phyloP scores from a whole-genome alignment of 2,888 invertebrate genomes.

The Timema podura region DNA sequence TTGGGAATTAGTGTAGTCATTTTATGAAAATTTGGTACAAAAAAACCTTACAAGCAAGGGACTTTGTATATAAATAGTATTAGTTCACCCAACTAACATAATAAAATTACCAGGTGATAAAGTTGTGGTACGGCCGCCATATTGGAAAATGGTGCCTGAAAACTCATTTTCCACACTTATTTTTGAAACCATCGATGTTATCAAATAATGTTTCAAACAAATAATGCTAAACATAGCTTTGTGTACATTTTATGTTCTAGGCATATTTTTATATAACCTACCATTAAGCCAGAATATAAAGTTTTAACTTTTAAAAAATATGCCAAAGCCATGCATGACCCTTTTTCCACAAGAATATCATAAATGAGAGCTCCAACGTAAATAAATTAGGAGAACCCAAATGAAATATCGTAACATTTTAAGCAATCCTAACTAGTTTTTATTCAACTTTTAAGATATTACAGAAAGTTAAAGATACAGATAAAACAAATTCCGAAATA shows the following conservation, averaged over 20 bases:
- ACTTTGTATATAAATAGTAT: neutral
- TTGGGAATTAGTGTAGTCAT: neutral
- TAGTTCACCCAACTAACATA: no score
- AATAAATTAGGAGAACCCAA: neutral
- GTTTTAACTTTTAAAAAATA: neutral
- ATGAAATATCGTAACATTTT: neutral
- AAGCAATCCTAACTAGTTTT: neutral
- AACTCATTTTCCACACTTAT: no score
- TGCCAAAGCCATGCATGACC: neutral
- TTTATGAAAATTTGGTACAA: neutral
- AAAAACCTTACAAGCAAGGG: neutral
- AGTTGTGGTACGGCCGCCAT: no score
- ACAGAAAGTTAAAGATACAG: neutral
- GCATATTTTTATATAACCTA: no score
- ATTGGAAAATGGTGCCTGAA: no score
- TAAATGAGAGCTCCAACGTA: neutral
- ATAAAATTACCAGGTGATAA: neutral
- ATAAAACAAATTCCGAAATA: neutral
- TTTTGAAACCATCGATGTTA: no score
- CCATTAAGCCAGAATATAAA: no score
- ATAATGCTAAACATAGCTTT: neutral
- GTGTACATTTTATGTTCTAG: no score
- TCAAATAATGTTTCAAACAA: neutral
- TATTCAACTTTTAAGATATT: neutral
- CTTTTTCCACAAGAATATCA: neutral